Percentiles rank a stretch among this genome's conserved stretches.
phyloP scores from a whole-genome alignment of 1,140 invertebrate species.

The Artemia franciscana region DNA sequence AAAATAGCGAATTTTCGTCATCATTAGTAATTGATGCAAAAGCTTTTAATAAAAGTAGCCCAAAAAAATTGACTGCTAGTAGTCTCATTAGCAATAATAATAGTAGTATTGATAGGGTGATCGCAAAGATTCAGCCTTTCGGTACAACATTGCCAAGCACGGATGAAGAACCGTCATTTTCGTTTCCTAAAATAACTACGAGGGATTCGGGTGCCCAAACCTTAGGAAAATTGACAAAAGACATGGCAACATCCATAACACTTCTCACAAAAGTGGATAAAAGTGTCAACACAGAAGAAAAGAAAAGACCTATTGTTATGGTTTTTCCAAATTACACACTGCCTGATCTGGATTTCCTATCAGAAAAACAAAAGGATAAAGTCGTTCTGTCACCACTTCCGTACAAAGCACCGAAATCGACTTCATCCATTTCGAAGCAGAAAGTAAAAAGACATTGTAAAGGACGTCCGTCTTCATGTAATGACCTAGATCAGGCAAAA shows the following conservation, averaged over 20 bases:
- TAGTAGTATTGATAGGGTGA: constrained; percentile 7
- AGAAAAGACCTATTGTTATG: constrained; percentile 34
- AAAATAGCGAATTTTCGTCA: background rate
- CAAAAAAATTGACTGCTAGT: background rate
- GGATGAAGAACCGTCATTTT: constrained; percentile 5
- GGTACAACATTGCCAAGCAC: constrained; percentile 7
- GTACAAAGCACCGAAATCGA: background rate
- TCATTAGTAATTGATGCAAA: background rate
- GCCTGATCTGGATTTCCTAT: constrained; percentile 61
- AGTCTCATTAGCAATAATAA: background rate
- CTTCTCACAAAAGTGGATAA: background rate
- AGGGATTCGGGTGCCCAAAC: constrained; percentile 2
- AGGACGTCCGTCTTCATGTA: constrained; percentile 48
- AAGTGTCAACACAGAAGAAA: background rate
- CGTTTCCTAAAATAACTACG: background rate
- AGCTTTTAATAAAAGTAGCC: background rate
- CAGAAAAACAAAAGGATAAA: background rate
- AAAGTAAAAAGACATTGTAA: constrained; percentile 8
- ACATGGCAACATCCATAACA: background rate
- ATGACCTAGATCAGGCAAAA: constrained; percentile 51
- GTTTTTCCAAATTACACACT: constrained; percentile 76
- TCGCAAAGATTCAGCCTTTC: constrained; percentile 10
- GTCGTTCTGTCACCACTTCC: background rate
- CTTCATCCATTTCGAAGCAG: constrained; percentile 19
- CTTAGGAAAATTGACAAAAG: background rate